A percentile compares a stretch with the other conserved stretches of the same genome.
phyloP scores from a whole-genome alignment of 2,113 vertebrate species.

The Scomber scombrus region DNA sequence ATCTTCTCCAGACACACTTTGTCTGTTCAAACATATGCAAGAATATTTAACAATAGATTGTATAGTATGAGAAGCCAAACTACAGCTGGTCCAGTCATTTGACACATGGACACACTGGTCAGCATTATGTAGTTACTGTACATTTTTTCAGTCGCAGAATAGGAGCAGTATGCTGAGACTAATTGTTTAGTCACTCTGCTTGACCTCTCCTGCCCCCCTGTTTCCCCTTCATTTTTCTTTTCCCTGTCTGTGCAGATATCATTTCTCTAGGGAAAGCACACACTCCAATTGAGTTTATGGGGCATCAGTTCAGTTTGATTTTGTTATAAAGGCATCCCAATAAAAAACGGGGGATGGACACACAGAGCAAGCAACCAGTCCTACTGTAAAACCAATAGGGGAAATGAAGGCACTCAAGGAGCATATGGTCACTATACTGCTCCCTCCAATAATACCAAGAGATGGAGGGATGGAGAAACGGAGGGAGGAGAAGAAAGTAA shows the following conservation, averaged over 20 bases:
- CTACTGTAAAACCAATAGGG: slow-evolving; percentile 52
- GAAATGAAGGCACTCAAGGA: slow-evolving; percentile 16
- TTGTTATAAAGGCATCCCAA: slow-evolving; percentile 68
- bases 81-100: neutral
- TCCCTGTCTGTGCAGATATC: slow-evolving; percentile 38
- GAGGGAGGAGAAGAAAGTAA: slow-evolving; percentile 23
- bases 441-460: slow-evolving; percentile 47
- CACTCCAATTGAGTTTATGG: slow-evolving; percentile 53
- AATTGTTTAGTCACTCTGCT: slow-evolving; percentile 33
- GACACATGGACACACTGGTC: neutral
- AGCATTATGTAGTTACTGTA: neutral
- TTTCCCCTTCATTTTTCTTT: slow-evolving; percentile 29
- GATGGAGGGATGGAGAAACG: slow-evolving; percentile 1
- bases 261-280: slow-evolving; percentile 50
- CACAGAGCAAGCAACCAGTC: slow-evolving; percentile 29
- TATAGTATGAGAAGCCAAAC: neutral
- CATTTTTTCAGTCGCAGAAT: slow-evolving; percentile 10
- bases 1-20: neutral
- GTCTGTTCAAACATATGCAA: neutral
- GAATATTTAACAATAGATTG: slow-evolving; percentile 19
- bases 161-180: neutral
- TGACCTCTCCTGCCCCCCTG: slow-evolving; percentile 22
- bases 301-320: slow-evolving; percentile 59
- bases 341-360: slow-evolving; percentile 57
- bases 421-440: slow-evolving; percentile 46